Evolutionary conservation across 1,140 invertebrate genomes (phyloP), one percentile per base, ranked within the genome.

Genomic region (Apocrypta bakeri): DNA sequence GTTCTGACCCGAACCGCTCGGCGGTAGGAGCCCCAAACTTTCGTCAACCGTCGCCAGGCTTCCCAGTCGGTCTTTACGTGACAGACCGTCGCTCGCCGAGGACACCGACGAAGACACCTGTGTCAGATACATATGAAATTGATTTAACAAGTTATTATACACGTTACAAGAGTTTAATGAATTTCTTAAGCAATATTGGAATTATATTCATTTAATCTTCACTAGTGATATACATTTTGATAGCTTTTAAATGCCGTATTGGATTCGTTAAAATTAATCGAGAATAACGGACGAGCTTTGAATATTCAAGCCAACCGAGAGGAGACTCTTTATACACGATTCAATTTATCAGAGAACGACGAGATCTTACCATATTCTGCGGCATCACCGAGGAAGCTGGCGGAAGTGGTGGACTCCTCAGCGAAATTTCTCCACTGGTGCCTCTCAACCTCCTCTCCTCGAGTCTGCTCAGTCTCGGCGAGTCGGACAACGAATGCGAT

Each of bases 361-460:
- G 4, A n/a, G n/a, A 17, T 9, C 69, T 56, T 24, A 80, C 79
- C 31, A 27, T 9, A 21, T 24, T 81, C 25, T 48, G 33, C 1
- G 73, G 31, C 8, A 29, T 33, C 29, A 9, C n/a, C 21, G 92
- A 69, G 86, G 92, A 80, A 91, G 84, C 0, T 91, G 61, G 24
- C n/a, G 48, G 92, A 42, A 87, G 92, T 78, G 91, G 84, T 0
- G 93, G 93, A 71, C 91, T 92, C n/a, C 90, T 88, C 4, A 94
- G 85, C 0, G 93, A 92, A 77, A 95, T 95, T 89, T 96, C 95
- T 1, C 95, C 96, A 86, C 95, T 96, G 14, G 94, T 94, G 3
- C 95, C 95, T 83, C 93, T 92, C 1, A 96, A 87, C 84, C 94
- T 91, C 75, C 95, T 89, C 61, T 94, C 93, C 66, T 95, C 94